Conservation (phyloP, 2,888 invertebrate genomes). For the Torymus auratus region DNA sequence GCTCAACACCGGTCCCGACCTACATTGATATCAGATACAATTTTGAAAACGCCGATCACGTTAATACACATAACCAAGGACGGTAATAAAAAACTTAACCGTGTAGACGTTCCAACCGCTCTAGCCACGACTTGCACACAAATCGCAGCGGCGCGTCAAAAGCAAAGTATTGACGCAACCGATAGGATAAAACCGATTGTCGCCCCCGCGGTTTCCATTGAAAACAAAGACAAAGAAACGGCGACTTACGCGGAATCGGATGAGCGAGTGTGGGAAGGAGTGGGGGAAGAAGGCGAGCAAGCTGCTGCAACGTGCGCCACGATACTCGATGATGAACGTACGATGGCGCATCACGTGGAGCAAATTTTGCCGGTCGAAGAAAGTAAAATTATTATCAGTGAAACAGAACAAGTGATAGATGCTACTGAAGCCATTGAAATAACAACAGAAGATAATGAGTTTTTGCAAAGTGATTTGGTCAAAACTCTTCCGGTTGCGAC, state of each 20-base stretch:
- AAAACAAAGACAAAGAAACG: slow-evolving; percentile 1
- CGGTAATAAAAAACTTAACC: slow-evolving; percentile 44
- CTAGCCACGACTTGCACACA: background rate
- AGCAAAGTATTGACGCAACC: background rate
- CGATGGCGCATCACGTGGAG: no score
- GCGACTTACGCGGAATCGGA: background rate
- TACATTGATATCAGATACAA: slow-evolving; percentile 47
- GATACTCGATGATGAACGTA: background rate
- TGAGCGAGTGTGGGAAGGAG: background rate
- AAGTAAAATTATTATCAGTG: no score
- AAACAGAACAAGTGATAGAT: no score
- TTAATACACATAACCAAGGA: slow-evolving; percentile 46
- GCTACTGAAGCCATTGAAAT: no score
- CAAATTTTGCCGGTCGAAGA: no score
- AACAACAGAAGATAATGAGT: no score
- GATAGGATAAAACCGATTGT: background rate
- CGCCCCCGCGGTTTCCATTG: background rate
- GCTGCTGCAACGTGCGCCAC: no score
- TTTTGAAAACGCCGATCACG: slow-evolving; percentile 54
- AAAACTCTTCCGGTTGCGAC: no score
- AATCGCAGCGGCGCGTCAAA: background rate
- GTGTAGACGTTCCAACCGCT: slow-evolving; percentile 36
- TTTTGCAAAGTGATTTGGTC: no score
- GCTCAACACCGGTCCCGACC: slow-evolving; percentile 32
- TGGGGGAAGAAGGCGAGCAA: background rate